Conservation (phyloP, 2,888 invertebrate species). For the Meteorus cinctellus region DNA sequence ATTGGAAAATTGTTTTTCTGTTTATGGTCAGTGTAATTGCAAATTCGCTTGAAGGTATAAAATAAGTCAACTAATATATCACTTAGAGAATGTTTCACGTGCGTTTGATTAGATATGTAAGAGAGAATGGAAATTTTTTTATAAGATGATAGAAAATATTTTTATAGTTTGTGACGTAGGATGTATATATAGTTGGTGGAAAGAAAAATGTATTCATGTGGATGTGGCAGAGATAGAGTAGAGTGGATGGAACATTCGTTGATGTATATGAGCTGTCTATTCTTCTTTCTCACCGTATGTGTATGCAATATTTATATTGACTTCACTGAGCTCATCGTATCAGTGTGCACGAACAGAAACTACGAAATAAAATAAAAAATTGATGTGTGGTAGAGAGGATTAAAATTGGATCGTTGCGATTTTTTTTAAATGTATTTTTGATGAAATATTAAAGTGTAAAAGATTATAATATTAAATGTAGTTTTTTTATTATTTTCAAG, state of each 20-base stretch:
- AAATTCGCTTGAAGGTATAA: not conserved
- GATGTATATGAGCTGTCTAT: slow-evolving; percentile 7
- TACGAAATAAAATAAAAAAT: not conserved
- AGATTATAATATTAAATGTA: no score
- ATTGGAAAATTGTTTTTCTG: not conserved
- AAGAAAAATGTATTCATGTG: not conserved
- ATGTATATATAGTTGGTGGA: not conserved
- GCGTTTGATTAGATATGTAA: not conserved
- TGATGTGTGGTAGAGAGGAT: not conserved
- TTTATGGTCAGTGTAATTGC: not conserved
- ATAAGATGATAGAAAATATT: not conserved
- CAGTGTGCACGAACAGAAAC: slow-evolving; percentile 35
- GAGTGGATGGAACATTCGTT: not conserved
- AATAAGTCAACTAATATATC: not conserved
- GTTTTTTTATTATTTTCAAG: no score
- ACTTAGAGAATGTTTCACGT: not conserved
- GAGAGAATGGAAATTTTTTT: not conserved
- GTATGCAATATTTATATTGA: slow-evolving; percentile 1
- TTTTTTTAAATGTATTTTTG: not conserved
- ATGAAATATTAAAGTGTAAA: no score
- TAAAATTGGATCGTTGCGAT: not conserved
- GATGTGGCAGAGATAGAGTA: not conserved
- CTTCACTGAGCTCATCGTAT: slow-evolving; percentile 7
- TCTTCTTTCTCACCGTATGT: not conserved
- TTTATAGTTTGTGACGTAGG: not conserved